A percentile compares a stretch with the other conserved stretches of the same genome.
These are phyloP conservation scores for Urocyon cinereoargenteus DNA, from an alignment of 2,797 vertebrate species.

Conservation along the genomic window DNA sequence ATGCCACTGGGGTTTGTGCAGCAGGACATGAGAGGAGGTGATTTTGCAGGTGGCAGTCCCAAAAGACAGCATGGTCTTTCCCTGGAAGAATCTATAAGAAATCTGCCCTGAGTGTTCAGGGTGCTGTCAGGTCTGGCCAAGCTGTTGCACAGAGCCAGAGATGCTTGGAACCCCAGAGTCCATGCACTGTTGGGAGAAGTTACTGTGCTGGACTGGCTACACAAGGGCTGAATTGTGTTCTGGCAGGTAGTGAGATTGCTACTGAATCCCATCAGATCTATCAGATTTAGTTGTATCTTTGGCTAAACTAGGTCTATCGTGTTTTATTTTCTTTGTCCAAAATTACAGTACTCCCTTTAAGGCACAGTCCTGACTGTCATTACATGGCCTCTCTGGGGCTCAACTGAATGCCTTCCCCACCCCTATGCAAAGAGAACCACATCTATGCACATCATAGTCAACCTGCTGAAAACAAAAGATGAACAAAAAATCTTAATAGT, in stretches of 20 bases:
- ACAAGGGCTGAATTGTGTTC: neutral
- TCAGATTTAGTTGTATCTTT: neutral
- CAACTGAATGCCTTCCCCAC: neutral
- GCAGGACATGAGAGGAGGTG: neutral
- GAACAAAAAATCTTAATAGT: neutral
- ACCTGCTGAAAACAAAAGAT: neutral
- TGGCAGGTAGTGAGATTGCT: neutral
- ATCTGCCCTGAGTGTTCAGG: neutral
- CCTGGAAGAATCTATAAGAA: neutral
- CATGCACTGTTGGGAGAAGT: neutral
- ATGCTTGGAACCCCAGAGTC: neutral
- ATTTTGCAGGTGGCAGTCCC: too few species aligned
- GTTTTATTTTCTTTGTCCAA: neutral
- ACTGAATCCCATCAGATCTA: neutral
- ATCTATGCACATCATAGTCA: neutral
- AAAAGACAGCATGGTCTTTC: fast-evolving
- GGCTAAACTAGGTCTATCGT: neutral
- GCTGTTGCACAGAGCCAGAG: neutral
- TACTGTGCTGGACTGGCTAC: neutral
- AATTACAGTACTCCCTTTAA: neutral
- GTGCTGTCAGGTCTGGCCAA: neutral
- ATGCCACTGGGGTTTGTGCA: neutral
- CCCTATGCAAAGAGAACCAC: neutral
- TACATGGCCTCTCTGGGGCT: neutral
- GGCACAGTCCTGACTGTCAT: neutral